Evolutionary conservation across 2,888 invertebrate genomes (phyloP).

Genomic region (Anticlea derivata): DNA sequence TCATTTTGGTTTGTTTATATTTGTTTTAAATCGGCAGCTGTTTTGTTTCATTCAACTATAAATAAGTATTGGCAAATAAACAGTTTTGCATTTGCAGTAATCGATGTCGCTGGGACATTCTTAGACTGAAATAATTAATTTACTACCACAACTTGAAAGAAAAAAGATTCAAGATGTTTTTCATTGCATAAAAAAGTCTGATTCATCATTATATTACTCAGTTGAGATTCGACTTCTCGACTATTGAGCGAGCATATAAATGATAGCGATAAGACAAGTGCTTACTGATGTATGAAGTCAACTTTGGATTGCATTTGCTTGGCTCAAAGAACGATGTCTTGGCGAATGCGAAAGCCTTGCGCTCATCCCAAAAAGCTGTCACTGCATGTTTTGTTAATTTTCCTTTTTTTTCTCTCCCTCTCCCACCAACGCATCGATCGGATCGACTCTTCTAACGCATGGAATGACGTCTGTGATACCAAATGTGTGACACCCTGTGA

Average conservation of each 20-base stretch:
- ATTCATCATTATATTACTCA: background rate
- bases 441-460: slow-evolving; percentile 46
- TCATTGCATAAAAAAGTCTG: too few species aligned
- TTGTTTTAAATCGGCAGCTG: slow-evolving; percentile 12
- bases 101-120: background rate
- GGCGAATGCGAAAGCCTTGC: slow-evolving; percentile 15
- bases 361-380: slow-evolving; percentile 44
- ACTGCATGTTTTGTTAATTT: slow-evolving; percentile 55
- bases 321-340: slow-evolving; percentile 26
- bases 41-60: background rate
- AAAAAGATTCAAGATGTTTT: too few species aligned
- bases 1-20: slow-evolving; percentile 12
- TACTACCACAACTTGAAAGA: too few species aligned
- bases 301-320: slow-evolving; percentile 14
- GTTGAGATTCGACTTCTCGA: slow-evolving; percentile 20
- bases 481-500: slow-evolving; percentile 31
- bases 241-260: background rate
- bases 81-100: background rate
- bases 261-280: background rate
- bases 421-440: slow-evolving; percentile 50
- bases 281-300: background rate
- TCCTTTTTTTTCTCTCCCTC: slow-evolving; percentile 55
- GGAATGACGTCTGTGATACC: slow-evolving; percentile 38
- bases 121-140: background rate
- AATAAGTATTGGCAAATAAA: background rate